Conservation (phyloP, 2,113 vertebrate genomes). For the Poicephalus meyeri region DNA sequence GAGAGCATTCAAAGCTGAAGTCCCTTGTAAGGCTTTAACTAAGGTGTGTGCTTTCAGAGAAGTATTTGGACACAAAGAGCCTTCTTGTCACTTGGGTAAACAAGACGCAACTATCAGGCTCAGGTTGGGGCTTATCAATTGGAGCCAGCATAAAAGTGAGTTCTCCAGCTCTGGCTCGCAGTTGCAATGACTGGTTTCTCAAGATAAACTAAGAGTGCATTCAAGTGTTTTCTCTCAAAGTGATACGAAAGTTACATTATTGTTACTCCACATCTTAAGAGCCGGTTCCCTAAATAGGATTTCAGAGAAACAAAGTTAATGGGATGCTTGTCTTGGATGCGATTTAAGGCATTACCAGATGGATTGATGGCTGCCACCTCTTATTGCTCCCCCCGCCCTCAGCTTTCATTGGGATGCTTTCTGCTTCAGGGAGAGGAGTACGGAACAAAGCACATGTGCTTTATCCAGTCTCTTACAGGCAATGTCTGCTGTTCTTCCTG, state of each 20-base stretch:
- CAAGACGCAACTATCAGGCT: background rate
- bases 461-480: background rate
- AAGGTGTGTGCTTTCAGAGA: background rate
- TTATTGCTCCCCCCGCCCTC: background rate
- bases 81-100: background rate
- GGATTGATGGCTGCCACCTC: background rate
- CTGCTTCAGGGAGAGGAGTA: background rate
- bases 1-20: background rate
- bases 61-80: background rate
- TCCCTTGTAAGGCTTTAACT: background rate
- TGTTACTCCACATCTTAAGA: background rate
- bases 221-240: slow-evolving; percentile 18
- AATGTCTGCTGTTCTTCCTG: background rate
- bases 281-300: background rate
- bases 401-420: background rate
- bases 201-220: slow-evolving; percentile 37
- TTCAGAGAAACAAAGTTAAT: background rate
- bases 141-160: slow-evolving; percentile 29
- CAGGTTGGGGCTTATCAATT: slow-evolving; percentile 21
- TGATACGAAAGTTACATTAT: background rate
- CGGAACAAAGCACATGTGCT: background rate
- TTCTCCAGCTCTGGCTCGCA: background rate
- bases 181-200: background rate
- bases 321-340: background rate
- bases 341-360: background rate